Conservation (phyloP, 2,888 invertebrate species). For the Rhingia rostrata region DNA sequence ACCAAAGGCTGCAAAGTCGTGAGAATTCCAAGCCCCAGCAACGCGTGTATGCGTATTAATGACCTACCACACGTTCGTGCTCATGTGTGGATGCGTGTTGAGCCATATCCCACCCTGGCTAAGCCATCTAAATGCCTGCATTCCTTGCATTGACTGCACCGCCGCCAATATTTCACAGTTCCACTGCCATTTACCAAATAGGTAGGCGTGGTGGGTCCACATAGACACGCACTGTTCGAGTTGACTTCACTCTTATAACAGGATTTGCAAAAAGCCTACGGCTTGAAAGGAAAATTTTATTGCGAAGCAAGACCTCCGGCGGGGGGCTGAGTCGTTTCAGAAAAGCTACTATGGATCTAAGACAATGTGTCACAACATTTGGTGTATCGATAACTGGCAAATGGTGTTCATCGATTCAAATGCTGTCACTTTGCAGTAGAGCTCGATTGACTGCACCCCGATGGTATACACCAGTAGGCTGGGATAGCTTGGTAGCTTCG, state of each 20-base stretch:
- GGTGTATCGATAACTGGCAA: conserved; percentile 41
- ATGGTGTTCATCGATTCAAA: conserved; percentile 3
- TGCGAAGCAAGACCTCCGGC: conserved; percentile 32
- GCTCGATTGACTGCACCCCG: conserved; percentile 4
- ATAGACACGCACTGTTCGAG: conserved; percentile 52
- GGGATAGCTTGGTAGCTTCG: conserved; percentile 5
- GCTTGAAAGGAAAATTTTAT: conserved; percentile 41
- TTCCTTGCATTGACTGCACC: conserved; percentile 42
- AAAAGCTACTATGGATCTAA: conserved; percentile 50
- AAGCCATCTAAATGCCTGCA: conserved; percentile 38
- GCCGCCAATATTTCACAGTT: conserved; percentile 56
- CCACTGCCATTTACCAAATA: conserved; percentile 43
- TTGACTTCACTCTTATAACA: conserved; percentile 48
- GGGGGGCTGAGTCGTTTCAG: conserved; percentile 53
- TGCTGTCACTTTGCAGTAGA: conserved; percentile 16
- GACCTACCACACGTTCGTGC: conserved; percentile 29
- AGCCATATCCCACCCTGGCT: conserved; percentile 38
- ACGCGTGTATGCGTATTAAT: conserved; percentile 44
- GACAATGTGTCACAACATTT: conserved; percentile 70
- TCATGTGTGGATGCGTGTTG: conserved; percentile 58
- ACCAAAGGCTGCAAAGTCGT: conserved; percentile 34
- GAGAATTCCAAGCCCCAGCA: conserved; percentile 21
- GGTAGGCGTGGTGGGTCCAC: conserved; percentile 63
- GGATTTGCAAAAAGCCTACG: conserved; percentile 62
- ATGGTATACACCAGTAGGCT: neutral